Base-by-base conservation (phyloP, 2,888 invertebrate genomes). In the Clusia tigrina region DNA sequence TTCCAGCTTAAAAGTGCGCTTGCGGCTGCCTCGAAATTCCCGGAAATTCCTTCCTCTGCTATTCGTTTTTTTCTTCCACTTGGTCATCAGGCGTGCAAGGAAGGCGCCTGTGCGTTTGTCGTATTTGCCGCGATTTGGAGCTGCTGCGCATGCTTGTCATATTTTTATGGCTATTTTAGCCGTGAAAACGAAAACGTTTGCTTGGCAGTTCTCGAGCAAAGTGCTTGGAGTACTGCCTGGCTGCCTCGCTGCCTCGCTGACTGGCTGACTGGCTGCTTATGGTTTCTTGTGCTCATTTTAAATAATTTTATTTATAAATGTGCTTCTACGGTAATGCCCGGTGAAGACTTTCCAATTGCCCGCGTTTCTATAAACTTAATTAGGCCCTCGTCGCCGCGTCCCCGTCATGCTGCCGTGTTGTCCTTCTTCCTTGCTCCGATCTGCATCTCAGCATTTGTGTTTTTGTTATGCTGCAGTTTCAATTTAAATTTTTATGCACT, bases 51-150 rank as follows among this genome's bases (percentile, higher is more conserved):
- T n/a, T n/a, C n/a, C n/a, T n/a, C n/a, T n/a, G n/a, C 32, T 38
- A 12, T 51, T 23, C 52, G 53, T 55, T 37, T 54, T 52, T 61
- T 58, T 26, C 20, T 46, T 26, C 32, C 58, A 25, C 56, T 59
- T 58, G 24, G 46, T 51, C n/a, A n/a, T 56, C 25, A 61, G 72
- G 70, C 75, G 72, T 67, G 65, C 71, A 72, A 71, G 74, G 74
- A 72, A 76, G 75, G 77, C 77, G 77, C 77, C 74, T 72, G 67
- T 66, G 69, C 76, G 70, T 74, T 75, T 55, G 72, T 74, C 75
- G 72, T 74, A 76, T 75, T 75, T 75, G 76, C 73, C 70, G 74
- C 71, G 73, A 73, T 74, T 73, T 69, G 9, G 53, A 46, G 54
- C n/a, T n/a, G n/a, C n/a, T n/a, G 69, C 73, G 74, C 76, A 77